phyloP scores from a whole-genome alignment of 2,888 invertebrate species.

The Carpatolechia fugitivella region DNA sequence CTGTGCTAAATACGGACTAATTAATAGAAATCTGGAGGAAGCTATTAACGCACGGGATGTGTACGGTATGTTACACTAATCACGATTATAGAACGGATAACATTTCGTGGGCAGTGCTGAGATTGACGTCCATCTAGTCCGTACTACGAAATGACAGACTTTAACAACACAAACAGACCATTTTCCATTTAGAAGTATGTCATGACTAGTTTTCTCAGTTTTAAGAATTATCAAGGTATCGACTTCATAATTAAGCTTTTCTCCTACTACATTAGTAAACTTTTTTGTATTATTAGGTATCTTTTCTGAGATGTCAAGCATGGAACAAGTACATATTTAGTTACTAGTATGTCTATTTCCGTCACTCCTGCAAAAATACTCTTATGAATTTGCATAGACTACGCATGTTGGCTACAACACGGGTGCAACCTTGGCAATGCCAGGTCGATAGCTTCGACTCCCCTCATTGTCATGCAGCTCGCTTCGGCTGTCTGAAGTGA shows the following conservation, averaged over 20 bases:
- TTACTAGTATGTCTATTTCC: background rate
- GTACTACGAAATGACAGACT: background rate
- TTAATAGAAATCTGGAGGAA: conserved; percentile 34
- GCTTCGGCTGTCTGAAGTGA: background rate
- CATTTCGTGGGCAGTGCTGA: conserved; percentile 2
- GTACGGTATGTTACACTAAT: conserved; percentile 21
- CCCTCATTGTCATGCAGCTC: conserved; percentile 11
- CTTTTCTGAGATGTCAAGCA: too few species aligned
- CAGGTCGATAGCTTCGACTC: conserved; percentile 14
- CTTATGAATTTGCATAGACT: background rate
- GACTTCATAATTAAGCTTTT: too few species aligned
- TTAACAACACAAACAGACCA: background rate
- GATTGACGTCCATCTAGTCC: background rate
- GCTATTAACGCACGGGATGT: conserved; percentile 40
- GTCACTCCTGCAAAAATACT: background rate
- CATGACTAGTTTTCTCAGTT: background rate
- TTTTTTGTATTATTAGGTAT: too few species aligned
- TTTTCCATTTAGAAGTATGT: background rate
- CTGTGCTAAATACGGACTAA: conserved; percentile 28
- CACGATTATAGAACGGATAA: conserved; percentile 8
- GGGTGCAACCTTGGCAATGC: conserved; percentile 14
- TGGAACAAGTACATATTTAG: background rate
- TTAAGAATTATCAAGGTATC: too few species aligned
- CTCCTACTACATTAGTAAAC: too few species aligned
- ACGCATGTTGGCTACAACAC: background rate